These are phyloP conservation scores for Enteromius anoplus DNA, from an alignment of 2,797 vertebrate species.

Conservation along the genomic window DNA sequence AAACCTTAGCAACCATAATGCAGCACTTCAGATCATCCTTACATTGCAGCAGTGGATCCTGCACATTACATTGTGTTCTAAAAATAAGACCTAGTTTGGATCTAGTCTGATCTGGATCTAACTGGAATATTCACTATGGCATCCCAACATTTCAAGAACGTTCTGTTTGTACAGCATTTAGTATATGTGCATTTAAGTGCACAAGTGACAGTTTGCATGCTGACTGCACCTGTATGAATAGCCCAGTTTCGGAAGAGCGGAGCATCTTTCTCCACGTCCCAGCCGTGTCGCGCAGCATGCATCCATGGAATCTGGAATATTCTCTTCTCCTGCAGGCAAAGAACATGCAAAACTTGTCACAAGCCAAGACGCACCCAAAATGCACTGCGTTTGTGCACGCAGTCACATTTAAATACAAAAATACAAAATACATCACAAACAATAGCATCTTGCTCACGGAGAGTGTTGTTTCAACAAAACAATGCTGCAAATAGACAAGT, in stretches of 20 bases:
- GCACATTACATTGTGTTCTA: neutral
- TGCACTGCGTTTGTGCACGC: neutral
- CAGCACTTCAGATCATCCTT: neutral
- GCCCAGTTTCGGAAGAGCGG: slow-evolving; percentile 98
- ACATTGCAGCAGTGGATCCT: neutral
- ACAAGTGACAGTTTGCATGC: neutral
- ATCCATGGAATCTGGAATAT: slow-evolving; percentile 99
- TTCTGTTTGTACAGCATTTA: neutral
- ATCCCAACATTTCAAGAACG: neutral
- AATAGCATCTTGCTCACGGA: neutral
- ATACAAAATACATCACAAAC: neutral
- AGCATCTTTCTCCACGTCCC: slow-evolving; percentile 98
- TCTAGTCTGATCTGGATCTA: neutral
- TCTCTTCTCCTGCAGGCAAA: slow-evolving; percentile 87
- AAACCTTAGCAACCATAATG: neutral
- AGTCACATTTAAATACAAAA: neutral
- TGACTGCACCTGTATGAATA: slow-evolving; percentile 90
- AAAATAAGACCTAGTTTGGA: neutral
- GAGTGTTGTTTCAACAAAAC: neutral
- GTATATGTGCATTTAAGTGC: neutral
- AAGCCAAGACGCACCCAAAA: neutral
- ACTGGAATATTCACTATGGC: neutral
- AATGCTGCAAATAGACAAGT: neutral
- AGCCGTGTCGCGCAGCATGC: slow-evolving; percentile 96
- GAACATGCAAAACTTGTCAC: slow-evolving; percentile 50